A percentile compares a stretch with the other conserved stretches of the same genome.
phyloP scores from a whole-genome alignment of 2,797 vertebrate genomes.

The Siniperca scherzeri region DNA sequence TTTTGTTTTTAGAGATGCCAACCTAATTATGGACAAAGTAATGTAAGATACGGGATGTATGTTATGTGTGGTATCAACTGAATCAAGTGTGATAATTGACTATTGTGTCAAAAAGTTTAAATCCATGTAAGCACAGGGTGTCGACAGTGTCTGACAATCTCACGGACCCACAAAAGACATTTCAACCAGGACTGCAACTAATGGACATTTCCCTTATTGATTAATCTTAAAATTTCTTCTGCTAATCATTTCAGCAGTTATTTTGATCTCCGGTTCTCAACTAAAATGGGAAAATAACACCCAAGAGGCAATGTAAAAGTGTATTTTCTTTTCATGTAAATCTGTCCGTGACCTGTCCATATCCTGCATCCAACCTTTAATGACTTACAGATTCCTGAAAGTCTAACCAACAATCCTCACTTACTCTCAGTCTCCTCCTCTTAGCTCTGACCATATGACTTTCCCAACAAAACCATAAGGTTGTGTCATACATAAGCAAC shows the following conservation, averaged over 20 bases:
- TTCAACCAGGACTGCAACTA: neutral
- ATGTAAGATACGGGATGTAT: neutral
- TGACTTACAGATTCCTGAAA: constrained; percentile 38
- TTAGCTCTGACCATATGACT: constrained; percentile 2
- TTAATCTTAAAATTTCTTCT: neutral
- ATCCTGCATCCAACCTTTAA: constrained; percentile 22
- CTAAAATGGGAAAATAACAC: neutral
- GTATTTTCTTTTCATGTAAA: constrained; percentile 12
- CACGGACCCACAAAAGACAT: neutral
- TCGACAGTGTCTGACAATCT: neutral
- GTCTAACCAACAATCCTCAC: constrained; percentile 11
- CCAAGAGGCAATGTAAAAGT: neutral
- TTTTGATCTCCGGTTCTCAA: neutral
- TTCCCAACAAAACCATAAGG: constrained; percentile 9
- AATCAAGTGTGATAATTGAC: neutral
- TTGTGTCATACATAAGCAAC: constrained; percentile 1
- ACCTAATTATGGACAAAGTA: neutral
- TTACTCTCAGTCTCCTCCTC: constrained; percentile 31
- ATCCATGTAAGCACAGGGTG: neutral
- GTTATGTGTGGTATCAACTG: neutral
- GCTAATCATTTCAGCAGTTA: neutral
- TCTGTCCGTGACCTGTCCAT: constrained; percentile 22
- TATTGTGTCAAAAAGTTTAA: neutral
- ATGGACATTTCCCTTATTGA: neutral
- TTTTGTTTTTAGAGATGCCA: neutral